Conservation (phyloP, 2,113 vertebrate species). For the Myotis yumanensis region DNA sequence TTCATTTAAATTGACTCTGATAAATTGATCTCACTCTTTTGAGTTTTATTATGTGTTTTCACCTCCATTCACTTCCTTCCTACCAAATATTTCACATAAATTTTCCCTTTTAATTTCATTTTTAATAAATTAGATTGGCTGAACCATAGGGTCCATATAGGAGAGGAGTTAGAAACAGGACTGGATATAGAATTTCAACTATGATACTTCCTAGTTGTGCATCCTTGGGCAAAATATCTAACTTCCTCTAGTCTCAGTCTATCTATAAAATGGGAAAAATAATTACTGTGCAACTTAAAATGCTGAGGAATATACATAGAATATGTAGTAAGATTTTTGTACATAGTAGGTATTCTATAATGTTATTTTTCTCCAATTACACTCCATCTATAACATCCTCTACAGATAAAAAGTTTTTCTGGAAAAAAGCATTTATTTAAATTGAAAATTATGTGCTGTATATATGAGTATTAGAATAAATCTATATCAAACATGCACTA, state of each 20-base stretch:
- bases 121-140: neutral
- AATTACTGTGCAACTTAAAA: neutral
- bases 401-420: neutral
- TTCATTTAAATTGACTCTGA: slow-evolving; percentile 28
- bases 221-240: neutral
- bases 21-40: slow-evolving; percentile 1
- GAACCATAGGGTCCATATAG: neutral
- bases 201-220: neutral
- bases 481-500: neutral
- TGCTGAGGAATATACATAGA: neutral
- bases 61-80: neutral
- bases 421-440: neutral
- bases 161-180: neutral
- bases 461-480: neutral
- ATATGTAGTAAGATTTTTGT: neutral
- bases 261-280: neutral
- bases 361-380: neutral
- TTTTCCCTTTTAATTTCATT: slow-evolving; percentile 30
- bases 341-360: neutral
- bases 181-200: neutral
- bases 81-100: neutral
- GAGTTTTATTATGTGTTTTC: neutral
- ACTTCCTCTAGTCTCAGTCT: neutral
- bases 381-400: neutral
- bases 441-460: neutral